Evolutionary conservation across 2,888 invertebrate species (phyloP), one percentile per base, ranked within the genome.

Genomic region (Limnephilus marmoratus): DNA sequence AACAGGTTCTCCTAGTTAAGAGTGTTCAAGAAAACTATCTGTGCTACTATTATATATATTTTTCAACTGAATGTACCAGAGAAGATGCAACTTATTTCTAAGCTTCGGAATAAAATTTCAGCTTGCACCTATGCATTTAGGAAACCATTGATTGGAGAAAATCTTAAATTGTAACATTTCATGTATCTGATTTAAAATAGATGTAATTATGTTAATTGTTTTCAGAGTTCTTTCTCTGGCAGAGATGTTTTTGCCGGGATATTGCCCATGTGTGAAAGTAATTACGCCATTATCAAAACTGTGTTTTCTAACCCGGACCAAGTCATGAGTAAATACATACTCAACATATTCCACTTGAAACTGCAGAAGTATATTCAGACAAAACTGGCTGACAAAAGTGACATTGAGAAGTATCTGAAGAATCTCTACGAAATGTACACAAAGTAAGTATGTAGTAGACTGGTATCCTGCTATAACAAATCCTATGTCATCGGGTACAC

Each of bases 301-400:
- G 99, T 99, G 2, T 99, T 99, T 95, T 98, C 98, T 11, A 99
- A 99, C 95, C 99, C 99, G 0, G 98, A 99, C 94, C 98, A 99
- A 96, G 99, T 99, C 13, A 99, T 99, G 98, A 98, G 98, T 92
- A 99, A 99, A 96, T 99, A 99, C 95, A 98, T 99, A 86, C 96
- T 99, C 31, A 99, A 99, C 95, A 98, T 99, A 93, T 99, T 99
- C 95, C 98, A 99, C 94, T 96, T 98, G 12, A 98, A 99, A 95
- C 96, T 98, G 83, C 97, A 98, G 96, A 98, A 98, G 94, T 98
- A 98, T 94, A 98, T 99, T 49, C 97, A 98, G 93, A 97, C 97
- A 0, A 98, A 97, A 94, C 96, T 99, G 90, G 97, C 97, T 1
- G 98, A 98, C 94, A 98, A 98, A 94, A 97, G 97, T 93, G 98